A percentile compares a stretch with the other conserved stretches of the same genome.
phyloP scores from a whole-genome alignment of 2,113 vertebrate species.

The Petrocephalus microphthalmus region DNA sequence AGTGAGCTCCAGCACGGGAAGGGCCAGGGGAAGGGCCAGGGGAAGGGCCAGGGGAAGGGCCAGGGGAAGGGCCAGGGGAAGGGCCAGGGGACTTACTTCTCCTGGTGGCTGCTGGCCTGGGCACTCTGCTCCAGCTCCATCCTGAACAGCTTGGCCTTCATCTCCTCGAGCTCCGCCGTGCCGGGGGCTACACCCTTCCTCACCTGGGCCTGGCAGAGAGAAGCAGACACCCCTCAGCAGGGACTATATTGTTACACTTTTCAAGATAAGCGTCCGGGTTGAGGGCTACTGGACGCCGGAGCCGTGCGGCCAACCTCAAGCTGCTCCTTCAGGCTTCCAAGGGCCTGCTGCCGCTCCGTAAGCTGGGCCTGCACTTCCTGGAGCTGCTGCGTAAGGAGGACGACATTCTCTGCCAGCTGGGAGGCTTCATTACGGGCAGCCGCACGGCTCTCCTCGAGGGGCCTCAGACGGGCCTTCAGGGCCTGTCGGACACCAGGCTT shows the following conservation, averaged over 20 bases:
- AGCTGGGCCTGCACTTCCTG: conserved; percentile 49
- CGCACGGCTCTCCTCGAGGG: conserved; percentile 50
- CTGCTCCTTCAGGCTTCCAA: conserved; percentile 45
- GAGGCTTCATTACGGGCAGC: conserved; percentile 43
- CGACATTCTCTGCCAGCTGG: conserved; percentile 50
- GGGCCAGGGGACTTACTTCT: conserved; percentile 54
- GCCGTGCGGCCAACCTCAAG: conserved; percentile 39
- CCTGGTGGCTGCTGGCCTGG: conserved; percentile 54
- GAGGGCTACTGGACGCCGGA: neutral
- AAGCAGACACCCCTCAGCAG: neutral
- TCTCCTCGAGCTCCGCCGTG: conserved; percentile 64
- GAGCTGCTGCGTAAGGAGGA: conserved; percentile 49
- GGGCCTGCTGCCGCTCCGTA: conserved; percentile 51
- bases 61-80: no score
- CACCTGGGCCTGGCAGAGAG: conserved; percentile 49
- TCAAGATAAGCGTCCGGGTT: neutral
- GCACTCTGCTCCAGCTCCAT: conserved; percentile 69
- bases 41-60: no score
- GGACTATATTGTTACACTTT: neutral
- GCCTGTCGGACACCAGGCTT: neutral
- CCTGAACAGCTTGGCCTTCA: conserved; percentile 67
- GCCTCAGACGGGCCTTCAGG: conserved; percentile 14
- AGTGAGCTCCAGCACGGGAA: neutral
- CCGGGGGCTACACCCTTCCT: conserved; percentile 44
- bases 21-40: no score